These are phyloP conservation scores for Tribolium freemani DNA, from an alignment of 2,888 invertebrate species.

Conservation along the genomic window DNA sequence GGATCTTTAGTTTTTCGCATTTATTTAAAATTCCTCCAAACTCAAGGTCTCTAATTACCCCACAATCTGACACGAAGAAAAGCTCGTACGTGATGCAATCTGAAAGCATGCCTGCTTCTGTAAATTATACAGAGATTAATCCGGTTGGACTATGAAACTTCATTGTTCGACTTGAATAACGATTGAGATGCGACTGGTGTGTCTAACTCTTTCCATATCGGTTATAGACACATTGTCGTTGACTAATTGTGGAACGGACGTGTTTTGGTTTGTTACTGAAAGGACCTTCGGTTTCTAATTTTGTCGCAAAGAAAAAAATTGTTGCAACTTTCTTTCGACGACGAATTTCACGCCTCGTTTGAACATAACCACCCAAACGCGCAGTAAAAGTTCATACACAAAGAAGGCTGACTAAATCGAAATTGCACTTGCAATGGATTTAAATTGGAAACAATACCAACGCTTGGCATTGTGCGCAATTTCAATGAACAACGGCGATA, in stretches of 20 bases:
- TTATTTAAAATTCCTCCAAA: not conserved
- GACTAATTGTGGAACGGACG: conserved; percentile 25
- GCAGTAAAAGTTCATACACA: not conserved
- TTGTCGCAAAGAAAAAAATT: not conserved
- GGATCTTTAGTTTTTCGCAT: too few species aligned
- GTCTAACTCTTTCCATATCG: conserved; percentile 19
- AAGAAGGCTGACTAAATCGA: not conserved
- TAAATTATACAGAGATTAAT: conserved; percentile 42
- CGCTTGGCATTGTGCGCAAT: not conserved
- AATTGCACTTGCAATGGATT: not conserved
- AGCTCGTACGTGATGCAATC: conserved; percentile 39
- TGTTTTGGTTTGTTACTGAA: conserved; percentile 17
- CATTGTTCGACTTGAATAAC: conserved; percentile 27
- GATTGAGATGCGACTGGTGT: conserved; percentile 32
- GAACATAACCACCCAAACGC: not conserved
- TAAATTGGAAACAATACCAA: not conserved
- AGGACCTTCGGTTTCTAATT: conserved; percentile 6
- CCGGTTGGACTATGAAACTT: conserved; percentile 37
- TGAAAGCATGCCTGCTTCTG: conserved; percentile 30
- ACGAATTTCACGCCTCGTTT: conserved; percentile 4
- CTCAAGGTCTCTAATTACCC: conserved; percentile 37
- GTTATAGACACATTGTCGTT: conserved; percentile 29
- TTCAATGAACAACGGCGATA: not conserved
- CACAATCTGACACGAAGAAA: conserved; percentile 35
- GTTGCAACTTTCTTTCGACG: conserved; percentile 1